phyloP scores from a whole-genome alignment of 2,888 invertebrate genomes.

The Leucoma salicis region DNA sequence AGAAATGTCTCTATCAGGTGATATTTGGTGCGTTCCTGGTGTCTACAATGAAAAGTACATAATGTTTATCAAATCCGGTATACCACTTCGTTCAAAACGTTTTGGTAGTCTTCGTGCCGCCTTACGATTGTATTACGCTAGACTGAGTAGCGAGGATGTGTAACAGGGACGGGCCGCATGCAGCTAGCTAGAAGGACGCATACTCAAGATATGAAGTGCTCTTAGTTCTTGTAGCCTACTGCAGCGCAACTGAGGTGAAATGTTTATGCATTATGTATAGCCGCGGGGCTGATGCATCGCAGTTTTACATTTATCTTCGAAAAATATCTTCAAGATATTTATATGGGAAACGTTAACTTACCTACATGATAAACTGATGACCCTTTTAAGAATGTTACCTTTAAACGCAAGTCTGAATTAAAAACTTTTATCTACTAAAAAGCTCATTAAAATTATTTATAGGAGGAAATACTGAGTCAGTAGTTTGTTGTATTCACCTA shows the following conservation, averaged over 20 bases:
- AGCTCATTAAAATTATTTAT: too few relatives aligned
- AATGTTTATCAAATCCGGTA: too few relatives aligned
- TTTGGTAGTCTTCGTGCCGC: slow-evolving; percentile 8
- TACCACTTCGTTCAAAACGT: neutral
- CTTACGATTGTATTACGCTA: slow-evolving; percentile 32
- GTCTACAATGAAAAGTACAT: too few relatives aligned
- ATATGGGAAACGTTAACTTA: too few relatives aligned
- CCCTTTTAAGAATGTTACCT: neutral
- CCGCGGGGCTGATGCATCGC: slow-evolving; percentile 39
- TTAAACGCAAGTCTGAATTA: neutral
- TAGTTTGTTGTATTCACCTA: too few relatives aligned
- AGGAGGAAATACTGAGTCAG: too few relatives aligned
- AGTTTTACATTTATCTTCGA: slow-evolving; percentile 41
- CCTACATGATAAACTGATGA: slow-evolving; percentile 28
- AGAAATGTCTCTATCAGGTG: too few relatives aligned
- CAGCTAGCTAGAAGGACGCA: slow-evolving; percentile 38
- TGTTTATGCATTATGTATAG: slow-evolving; percentile 59
- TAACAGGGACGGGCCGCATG: slow-evolving; percentile 33
- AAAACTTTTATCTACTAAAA: too few relatives aligned
- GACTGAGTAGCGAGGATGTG: slow-evolving; percentile 31
- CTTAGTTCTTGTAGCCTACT: slow-evolving; percentile 42
- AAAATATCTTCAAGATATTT: too few relatives aligned
- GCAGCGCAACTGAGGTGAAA: slow-evolving; percentile 41
- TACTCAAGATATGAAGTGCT: slow-evolving; percentile 52
- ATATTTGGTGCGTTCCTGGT: too few relatives aligned